These are phyloP conservation scores for Rhincodon typus DNA, from an alignment of 2,797 vertebrate species.

Conservation along the genomic window DNA sequence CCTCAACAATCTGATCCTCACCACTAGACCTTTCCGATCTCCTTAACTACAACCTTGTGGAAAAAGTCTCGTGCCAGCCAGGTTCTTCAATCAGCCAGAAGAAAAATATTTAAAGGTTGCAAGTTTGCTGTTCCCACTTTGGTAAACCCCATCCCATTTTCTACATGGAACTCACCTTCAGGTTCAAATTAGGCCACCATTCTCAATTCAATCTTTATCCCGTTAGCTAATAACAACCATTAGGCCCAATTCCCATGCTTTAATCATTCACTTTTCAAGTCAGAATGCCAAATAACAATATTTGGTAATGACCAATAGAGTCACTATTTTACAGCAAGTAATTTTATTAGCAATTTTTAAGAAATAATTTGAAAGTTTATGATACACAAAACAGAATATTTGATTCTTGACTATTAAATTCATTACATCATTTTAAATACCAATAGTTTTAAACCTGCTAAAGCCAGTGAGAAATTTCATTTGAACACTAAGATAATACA, in stretches of 20 bases:
- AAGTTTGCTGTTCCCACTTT: no score
- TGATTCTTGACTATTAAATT: conserved; percentile 36
- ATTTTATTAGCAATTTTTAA: conserved; percentile 37
- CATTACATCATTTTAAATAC: conserved; percentile 21
- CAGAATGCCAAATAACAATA: neutral
- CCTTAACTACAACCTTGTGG: no score
- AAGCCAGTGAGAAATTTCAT: conserved; percentile 21
- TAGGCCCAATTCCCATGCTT: neutral
- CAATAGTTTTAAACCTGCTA: conserved; percentile 23
- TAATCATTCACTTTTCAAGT: neutral
- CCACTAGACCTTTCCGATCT: neutral
- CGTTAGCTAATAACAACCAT: neutral
- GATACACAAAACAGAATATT: conserved; percentile 38
- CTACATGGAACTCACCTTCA: no score
- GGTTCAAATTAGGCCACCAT: neutral
- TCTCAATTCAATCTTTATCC: neutral
- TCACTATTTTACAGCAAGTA: conserved; percentile 13
- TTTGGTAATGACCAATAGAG: neutral
- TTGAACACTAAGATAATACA: conserved; percentile 19
- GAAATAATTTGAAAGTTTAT: conserved; percentile 37
- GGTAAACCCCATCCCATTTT: neutral
- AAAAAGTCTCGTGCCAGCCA: no score
- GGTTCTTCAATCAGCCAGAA: no score
- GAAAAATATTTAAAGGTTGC: no score
- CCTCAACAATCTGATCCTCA: neutral